Percentiles rank a stretch among this genome's conserved stretches.
These are phyloP conservation scores for Valencia hispanica DNA, from an alignment of 2,797 vertebrate genomes.

Conservation along the genomic window DNA sequence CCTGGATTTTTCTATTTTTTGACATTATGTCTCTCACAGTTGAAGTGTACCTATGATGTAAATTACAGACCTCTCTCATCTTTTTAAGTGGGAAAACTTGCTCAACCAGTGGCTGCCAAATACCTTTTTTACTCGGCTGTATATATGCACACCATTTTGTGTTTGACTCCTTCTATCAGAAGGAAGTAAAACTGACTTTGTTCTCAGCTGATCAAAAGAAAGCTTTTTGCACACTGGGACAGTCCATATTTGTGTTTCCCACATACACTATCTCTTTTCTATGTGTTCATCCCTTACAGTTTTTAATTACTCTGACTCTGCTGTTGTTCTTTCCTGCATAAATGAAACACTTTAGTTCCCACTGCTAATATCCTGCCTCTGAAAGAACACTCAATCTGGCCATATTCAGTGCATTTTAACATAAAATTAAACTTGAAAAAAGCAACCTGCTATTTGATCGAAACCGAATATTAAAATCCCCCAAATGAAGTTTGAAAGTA, in stretches of 20 bases:
- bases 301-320: neutral
- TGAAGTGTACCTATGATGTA: no score
- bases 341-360: neutral
- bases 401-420: neutral
- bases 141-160: neutral
- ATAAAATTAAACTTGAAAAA: neutral
- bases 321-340: neutral
- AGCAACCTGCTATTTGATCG: slow-evolving; percentile 1
- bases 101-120: no score
- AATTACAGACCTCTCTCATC: no score
- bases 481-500: neutral
- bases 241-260: neutral
- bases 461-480: slow-evolving; percentile 12
- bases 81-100: no score
- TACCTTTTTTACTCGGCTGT: no score
- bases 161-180: neutral
- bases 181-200: no score
- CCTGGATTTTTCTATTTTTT: no score
- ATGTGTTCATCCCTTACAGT: neutral
- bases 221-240: neutral
- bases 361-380: neutral
- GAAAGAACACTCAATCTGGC: neutral
- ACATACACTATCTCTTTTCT: neutral
- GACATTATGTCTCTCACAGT: no score
- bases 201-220: neutral